Evolutionary conservation across 2,888 invertebrate species (phyloP).

Genomic region (Plagiodera versicolora): DNA sequence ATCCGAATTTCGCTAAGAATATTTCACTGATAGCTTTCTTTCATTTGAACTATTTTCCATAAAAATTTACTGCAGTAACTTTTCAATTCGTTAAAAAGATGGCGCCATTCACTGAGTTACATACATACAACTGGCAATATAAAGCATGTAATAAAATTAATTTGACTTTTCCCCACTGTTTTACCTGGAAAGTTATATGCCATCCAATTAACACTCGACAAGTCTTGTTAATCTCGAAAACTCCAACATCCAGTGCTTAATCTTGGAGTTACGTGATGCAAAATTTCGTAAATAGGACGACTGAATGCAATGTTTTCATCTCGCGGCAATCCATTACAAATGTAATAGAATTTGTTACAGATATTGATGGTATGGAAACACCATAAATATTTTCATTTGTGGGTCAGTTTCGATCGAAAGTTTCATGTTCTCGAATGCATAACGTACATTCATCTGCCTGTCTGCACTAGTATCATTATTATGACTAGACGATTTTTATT

Average conservation of each 20-base stretch:
- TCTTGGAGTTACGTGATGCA: neutral
- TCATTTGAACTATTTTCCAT: too few species aligned
- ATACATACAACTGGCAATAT: too few species aligned
- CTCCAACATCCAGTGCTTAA: neutral
- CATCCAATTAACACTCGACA: too few species aligned
- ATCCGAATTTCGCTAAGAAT: too few species aligned
- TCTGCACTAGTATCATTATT: neutral
- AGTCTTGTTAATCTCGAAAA: too few species aligned
- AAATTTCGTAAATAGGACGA: neutral
- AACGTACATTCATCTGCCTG: neutral
- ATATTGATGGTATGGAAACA: conserved; percentile 6
- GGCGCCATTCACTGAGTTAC: too few species aligned
- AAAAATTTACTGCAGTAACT: too few species aligned
- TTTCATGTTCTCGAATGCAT: conserved; percentile 5
- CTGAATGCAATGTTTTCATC: neutral
- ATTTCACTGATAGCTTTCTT: too few species aligned
- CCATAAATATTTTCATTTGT: conserved; percentile 12
- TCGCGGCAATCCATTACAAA: neutral
- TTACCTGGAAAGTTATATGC: too few species aligned
- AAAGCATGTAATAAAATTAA: too few species aligned
- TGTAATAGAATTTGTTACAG: conserved; percentile 8
- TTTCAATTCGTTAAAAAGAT: too few species aligned
- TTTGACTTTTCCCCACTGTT: too few species aligned
- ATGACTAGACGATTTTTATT: neutral
- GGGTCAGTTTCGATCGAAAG: neutral